Percentiles rank a stretch among this genome's conserved stretches.
Evolutionary conservation across 2,797 vertebrate species (phyloP).

Genomic region (Falco columbarius): DNA sequence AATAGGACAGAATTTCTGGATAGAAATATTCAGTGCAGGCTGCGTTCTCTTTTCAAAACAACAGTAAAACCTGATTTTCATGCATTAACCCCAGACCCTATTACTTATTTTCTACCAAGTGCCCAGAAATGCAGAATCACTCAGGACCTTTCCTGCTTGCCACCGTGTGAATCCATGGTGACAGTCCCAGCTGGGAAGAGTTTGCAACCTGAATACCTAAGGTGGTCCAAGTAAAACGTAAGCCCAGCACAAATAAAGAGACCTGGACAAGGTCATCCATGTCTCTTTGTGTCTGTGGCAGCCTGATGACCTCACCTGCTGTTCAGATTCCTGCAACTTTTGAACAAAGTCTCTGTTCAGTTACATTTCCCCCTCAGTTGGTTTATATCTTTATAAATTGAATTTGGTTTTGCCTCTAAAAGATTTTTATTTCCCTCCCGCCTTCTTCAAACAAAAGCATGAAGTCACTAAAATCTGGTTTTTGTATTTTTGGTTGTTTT

Average conservation of each 20-base stretch:
- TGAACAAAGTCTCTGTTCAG: not conserved
- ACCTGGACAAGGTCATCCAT: not conserved
- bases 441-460: not conserved
- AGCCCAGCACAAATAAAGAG: not conserved
- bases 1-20: not conserved
- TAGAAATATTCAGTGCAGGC: not conserved
- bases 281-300: not conserved
- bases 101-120: not conserved
- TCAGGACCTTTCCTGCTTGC: not conserved
- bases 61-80: not conserved
- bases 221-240: not conserved
- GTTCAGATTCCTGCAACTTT: not conserved
- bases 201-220: conserved; percentile 32
- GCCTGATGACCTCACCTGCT: not conserved
- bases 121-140: not conserved
- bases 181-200: conserved; percentile 39
- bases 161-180: not conserved
- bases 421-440: not conserved
- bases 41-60: not conserved
- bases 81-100: not conserved
- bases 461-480: not conserved
- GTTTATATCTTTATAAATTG: not conserved
- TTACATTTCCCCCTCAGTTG: not conserved
- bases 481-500: no score
- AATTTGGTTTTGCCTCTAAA: not conserved